Percentiles rank a stretch among this genome's conserved stretches.
These are phyloP conservation scores for Phoronis australis DNA, from an alignment of 2,888 invertebrate genomes.

Conservation along the genomic window DNA sequence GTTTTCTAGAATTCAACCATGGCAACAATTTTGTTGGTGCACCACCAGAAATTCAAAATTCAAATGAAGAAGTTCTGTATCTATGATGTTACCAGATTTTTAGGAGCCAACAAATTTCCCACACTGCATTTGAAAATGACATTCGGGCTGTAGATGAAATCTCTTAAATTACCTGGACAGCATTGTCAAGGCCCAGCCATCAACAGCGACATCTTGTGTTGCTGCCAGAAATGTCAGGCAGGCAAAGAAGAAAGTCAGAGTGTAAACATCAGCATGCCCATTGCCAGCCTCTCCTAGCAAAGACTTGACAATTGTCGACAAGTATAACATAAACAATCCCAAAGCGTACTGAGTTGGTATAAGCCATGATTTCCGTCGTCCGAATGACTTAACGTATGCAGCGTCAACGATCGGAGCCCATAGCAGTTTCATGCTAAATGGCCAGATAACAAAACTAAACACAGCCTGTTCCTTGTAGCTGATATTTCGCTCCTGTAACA, in stretches of 20 bases:
- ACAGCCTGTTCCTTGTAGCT: constrained; percentile 85
- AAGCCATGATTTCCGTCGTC: constrained; percentile 83
- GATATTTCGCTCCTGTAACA: constrained; percentile 85
- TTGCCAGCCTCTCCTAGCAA: constrained; percentile 65
- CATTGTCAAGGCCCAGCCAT: constrained; percentile 99
- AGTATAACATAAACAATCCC: constrained; percentile 80
- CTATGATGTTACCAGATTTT: background rate
- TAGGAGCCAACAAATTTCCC: too few relatives aligned
- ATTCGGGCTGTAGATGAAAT: too few relatives aligned
- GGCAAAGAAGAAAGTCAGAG: constrained; percentile 80
- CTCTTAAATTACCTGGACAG: constrained; percentile 76
- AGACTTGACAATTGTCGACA: constrained; percentile 62
- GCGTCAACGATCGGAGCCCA: constrained; percentile 99
- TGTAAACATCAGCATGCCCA: constrained; percentile 25
- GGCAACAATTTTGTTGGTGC: too few relatives aligned
- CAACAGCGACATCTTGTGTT: constrained; percentile 98
- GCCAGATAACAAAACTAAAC: constrained; percentile 86
- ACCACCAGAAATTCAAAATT: too few relatives aligned
- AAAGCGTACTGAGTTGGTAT: constrained; percentile 87
- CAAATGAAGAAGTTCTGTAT: background rate
- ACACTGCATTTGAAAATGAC: too few relatives aligned
- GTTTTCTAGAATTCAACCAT: too few relatives aligned
- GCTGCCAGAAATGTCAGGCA: constrained; percentile 92
- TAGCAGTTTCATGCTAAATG: constrained; percentile 78
- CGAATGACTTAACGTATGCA: constrained; percentile 74